phyloP scores from a whole-genome alignment of 2,797 vertebrate genomes.

The Aeoliscus strigatus region DNA sequence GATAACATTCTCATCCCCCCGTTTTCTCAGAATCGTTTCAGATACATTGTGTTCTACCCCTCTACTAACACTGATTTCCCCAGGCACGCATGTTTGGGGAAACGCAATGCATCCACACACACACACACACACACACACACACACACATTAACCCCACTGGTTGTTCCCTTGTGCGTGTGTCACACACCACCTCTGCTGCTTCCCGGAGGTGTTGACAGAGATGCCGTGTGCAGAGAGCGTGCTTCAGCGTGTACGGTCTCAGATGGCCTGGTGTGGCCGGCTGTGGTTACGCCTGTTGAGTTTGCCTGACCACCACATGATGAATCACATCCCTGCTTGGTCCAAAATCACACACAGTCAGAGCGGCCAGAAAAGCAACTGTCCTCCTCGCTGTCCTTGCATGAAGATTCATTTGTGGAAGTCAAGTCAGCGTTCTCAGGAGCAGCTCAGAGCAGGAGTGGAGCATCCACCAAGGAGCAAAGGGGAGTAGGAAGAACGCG shows the following conservation, averaged over 20 bases:
- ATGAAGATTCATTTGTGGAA: slow-evolving; percentile 69
- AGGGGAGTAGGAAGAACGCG: slow-evolving; percentile 53
- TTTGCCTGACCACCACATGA: slow-evolving; percentile 72
- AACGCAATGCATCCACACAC: no score
- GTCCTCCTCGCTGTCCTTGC: slow-evolving; percentile 45
- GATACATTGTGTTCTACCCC: slow-evolving; percentile 9
- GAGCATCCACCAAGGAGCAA: slow-evolving; percentile 58
- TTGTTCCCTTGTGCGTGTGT: slow-evolving; percentile 52
- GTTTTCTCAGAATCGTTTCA: no score
- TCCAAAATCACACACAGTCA: slow-evolving; percentile 48
- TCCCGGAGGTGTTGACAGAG: slow-evolving; percentile 49
- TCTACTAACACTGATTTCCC: slow-evolving; percentile 24
- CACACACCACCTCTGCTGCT: slow-evolving; percentile 49
- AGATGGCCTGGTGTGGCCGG: slow-evolving; percentile 72
- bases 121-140: slow-evolving; percentile 5
- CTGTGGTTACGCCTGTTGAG: slow-evolving; percentile 76
- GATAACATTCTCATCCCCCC: slow-evolving; percentile 18
- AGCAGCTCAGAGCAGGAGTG: slow-evolving; percentile 41
- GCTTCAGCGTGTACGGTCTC: slow-evolving; percentile 60
- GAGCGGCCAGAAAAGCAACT: slow-evolving; percentile 50
- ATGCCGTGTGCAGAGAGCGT: slow-evolving; percentile 57
- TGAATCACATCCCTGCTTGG: slow-evolving; percentile 68
- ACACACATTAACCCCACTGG: no score
- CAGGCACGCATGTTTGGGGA: slow-evolving; percentile 18
- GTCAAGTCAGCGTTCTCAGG: slow-evolving; percentile 52